Base-by-base conservation (phyloP, 2,888 invertebrate species). In the Lutraria lutraria region DNA sequence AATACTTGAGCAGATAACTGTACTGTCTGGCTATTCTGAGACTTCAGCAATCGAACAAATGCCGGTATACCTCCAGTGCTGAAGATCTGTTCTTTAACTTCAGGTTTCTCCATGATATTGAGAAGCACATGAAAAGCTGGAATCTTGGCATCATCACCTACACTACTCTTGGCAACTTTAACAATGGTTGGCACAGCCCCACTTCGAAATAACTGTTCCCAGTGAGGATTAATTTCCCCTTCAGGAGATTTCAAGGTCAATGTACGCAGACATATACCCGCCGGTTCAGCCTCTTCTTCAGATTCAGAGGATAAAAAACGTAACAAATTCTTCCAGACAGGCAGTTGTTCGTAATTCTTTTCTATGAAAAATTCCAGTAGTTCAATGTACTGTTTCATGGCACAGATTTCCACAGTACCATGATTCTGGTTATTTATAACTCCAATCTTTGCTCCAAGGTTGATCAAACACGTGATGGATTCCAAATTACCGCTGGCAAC, bases 401-500 rank as follows among this genome's bases (percentile, higher is more conserved):
- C 95, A 90, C 95, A 95, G 21, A 96, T 94, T 90, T 96, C 96
- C n/a, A 96, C 94, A 13, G 95, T 95, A 10, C 96, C 96, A 92
- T 96, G 96, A 85, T 96, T 95, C 53, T 95, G 94, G 13, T 94
- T 93, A 92, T 96, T 95, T 16, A 95, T 93, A 1, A 93, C 94
- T 83, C 93, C 89, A 34, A 96, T 93, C 90, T 96, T 95, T 12
- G 96, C 95, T 0, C 96, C 96, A 43, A 96, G 92, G 21, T 93
- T 90, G 1, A 96, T 94, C 63, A 96, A 92, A 81, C 94, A 94
- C 13, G 93, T 89, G n/a, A 96, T 95, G 12, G 95, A 95, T 16
- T 96, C 96, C 29, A 94, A 86, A 54, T 93, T 94, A 4, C 96
- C 96, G 15, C 94, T 94, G 34, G 94, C 92, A 10, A 96, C 95